phyloP scores from a whole-genome alignment of 2,797 vertebrate species.

The Limnodromus scolopaceus region DNA sequence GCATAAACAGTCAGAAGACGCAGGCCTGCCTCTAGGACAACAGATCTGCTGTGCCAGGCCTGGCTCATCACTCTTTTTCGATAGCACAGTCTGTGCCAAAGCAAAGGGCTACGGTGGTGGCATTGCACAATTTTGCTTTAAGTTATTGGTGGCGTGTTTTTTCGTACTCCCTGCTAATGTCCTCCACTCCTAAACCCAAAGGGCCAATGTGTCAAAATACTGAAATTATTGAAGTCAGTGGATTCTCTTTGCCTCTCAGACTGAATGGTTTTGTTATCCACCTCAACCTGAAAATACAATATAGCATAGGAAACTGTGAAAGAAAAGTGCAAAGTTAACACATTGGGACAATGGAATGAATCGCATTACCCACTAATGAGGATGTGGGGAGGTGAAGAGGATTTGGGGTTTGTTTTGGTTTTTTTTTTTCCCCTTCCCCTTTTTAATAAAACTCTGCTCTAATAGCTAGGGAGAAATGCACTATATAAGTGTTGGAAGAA shows the following conservation, averaged over 20 bases:
- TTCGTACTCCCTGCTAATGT: not conserved
- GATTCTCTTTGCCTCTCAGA: not conserved
- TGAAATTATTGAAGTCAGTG: not conserved
- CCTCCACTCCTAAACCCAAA: not conserved
- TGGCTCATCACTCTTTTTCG: not conserved
- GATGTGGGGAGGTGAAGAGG: not conserved
- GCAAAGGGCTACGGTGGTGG: fast-evolving
- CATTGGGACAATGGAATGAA: not conserved
- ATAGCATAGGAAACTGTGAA: not conserved
- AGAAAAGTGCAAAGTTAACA: not conserved
- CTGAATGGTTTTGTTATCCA: not conserved
- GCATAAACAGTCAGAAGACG: not conserved
- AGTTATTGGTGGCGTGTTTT: fast-evolving
- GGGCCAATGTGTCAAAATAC: not conserved
- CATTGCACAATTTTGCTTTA: fast-evolving
- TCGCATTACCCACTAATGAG: not conserved
- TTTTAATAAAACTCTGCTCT: not conserved
- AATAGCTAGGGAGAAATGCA: not conserved
- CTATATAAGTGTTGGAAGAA: not conserved
- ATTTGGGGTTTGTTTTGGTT: fast-evolving
- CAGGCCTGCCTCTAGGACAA: not conserved
- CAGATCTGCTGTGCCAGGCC: not conserved
- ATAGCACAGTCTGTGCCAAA: not conserved
- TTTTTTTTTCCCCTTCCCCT: fast-evolving
- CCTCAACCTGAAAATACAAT: not conserved